phyloP scores from a whole-genome alignment of 2,113 vertebrate genomes.

The Monarcha castaneiventris region DNA sequence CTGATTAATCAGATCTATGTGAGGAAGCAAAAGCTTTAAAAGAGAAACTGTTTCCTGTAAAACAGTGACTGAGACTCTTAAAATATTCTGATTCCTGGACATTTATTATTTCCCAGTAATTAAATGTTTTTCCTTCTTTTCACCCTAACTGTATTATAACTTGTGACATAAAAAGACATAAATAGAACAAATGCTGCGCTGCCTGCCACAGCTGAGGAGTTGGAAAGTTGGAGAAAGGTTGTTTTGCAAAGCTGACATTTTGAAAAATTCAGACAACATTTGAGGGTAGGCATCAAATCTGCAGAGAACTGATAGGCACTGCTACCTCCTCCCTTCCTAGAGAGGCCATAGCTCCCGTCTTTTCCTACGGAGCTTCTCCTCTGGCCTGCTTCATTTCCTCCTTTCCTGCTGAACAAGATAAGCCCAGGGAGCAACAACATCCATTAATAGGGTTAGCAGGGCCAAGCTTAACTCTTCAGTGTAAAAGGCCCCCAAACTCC shows the following conservation, averaged over 20 bases:
- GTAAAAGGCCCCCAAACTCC: neutral
- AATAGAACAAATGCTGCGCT: neutral
- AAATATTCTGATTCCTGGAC: neutral
- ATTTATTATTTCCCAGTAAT: neutral
- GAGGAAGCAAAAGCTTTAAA: neutral
- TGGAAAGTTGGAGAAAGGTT: neutral
- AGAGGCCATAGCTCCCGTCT: neutral
- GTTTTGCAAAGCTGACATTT: neutral
- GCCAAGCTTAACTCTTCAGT: neutral
- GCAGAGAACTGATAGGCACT: neutral
- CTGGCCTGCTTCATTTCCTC: neutral
- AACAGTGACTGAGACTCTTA: neutral
- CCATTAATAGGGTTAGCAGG: neutral
- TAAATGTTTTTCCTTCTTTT: neutral
- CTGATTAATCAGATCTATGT: neutral
- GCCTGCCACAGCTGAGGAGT: neutral
- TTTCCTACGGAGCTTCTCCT: neutral
- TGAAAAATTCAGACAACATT: neutral
- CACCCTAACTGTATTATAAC: neutral
- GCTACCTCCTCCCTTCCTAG: neutral
- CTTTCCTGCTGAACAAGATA: constrained; percentile 4
- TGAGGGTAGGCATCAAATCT: neutral
- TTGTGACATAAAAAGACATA: neutral
- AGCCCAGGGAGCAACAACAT: neutral
- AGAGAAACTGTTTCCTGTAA: neutral